Percentiles rank a stretch among this genome's conserved stretches.
Conservation (phyloP, 37 sponge, comb jelly and placozoan genomes). For the Cliona cf. orientalis region DNA sequence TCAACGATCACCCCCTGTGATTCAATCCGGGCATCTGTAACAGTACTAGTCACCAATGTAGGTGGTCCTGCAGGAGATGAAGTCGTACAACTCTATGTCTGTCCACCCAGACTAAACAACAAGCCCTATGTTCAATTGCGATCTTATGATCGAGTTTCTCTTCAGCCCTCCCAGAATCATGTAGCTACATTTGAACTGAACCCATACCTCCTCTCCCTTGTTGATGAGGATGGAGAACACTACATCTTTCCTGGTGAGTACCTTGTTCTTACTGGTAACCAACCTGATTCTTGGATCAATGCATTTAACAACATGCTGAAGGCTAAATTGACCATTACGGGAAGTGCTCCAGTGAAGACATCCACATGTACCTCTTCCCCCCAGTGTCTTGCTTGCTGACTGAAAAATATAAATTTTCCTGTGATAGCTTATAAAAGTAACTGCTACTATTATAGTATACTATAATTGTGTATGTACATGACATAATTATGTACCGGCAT, state of each 20-base stretch:
- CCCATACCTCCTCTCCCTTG: conserved; percentile 55
- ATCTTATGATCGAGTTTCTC: conserved; percentile 31
- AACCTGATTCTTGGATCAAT: background rate
- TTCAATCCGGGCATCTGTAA: conserved; percentile 19
- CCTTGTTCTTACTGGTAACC: conserved; percentile 18
- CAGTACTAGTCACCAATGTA: conserved; percentile 39
- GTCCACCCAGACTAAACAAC: conserved; percentile 9
- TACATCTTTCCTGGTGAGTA: conserved; percentile 62
- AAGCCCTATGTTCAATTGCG: conserved; percentile 26
- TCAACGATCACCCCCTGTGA: conserved; percentile 32
- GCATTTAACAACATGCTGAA: no score
- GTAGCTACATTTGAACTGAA: conserved; percentile 19
- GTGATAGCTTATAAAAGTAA: no score
- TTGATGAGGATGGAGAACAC: conserved; percentile 40
- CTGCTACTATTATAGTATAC: no score
- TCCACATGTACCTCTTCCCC: background rate
- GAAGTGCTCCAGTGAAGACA: background rate
- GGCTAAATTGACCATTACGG: background rate
- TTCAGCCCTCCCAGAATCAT: background rate
- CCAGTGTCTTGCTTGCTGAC: conserved; percentile 1
- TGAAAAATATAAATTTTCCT: no score
- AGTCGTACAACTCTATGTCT: conserved; percentile 61
- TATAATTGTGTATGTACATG: no score
- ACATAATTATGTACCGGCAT: no score
- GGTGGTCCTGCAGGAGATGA: conserved; percentile 55